phyloP scores from a whole-genome alignment of 2,797 vertebrate species.

The Pangasius larnaudii region DNA sequence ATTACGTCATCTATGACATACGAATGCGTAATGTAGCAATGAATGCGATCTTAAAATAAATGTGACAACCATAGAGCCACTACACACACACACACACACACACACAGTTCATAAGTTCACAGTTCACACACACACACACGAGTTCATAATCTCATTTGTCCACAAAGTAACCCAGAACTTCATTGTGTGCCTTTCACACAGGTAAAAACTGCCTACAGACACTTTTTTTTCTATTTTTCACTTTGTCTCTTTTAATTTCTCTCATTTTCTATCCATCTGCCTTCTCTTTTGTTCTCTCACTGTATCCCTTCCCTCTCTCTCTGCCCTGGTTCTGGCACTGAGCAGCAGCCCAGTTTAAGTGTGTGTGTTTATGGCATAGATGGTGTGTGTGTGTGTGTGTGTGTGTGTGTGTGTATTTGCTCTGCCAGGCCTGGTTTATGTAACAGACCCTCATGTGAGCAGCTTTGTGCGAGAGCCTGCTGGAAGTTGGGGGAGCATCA shows the following conservation, averaged over 20 bases:
- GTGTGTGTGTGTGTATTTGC: constrained; percentile 8
- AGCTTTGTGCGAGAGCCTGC: constrained; percentile 63
- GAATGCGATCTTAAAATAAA: background rate
- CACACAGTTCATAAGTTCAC: background rate
- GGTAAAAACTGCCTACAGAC: no score
- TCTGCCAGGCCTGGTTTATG: constrained; percentile 64
- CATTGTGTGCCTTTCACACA: background rate
- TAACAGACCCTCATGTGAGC: constrained; percentile 72
- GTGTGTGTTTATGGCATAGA: constrained; percentile 6
- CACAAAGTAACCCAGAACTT: background rate
- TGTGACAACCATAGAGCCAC: background rate
- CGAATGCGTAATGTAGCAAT: background rate
- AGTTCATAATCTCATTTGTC: background rate
- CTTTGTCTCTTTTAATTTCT: background rate
- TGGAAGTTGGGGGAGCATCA: constrained; percentile 65
- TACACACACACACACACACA: no score
- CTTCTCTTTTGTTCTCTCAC: background rate
- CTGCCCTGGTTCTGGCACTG: constrained; percentile 55
- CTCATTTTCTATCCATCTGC: background rate
- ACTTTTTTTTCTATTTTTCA: background rate
- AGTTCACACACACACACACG: no score
- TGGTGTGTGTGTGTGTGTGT: constrained; percentile 12
- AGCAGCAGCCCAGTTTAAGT: constrained; percentile 58
- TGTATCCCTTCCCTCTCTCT: constrained; percentile 7
- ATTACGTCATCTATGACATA: background rate